Conservation (phyloP, 2,113 vertebrate genomes). For the Brachyhypopomus occidentalis region DNA sequence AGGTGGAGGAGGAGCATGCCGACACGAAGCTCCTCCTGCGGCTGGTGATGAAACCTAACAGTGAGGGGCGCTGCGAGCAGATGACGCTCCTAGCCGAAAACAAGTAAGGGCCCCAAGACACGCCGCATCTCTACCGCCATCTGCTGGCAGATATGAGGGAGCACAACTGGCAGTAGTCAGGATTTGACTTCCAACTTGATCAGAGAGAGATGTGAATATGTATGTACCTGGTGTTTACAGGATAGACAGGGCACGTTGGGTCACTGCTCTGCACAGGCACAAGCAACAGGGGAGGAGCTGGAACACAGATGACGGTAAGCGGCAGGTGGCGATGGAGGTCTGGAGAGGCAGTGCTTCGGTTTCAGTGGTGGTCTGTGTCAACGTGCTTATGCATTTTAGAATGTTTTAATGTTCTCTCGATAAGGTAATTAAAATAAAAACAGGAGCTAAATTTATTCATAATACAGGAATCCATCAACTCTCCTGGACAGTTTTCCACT, state of each 20-base stretch:
- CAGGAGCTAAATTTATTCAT: no score
- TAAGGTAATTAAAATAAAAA: no score
- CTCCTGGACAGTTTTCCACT: no score
- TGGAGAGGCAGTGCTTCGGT: no score
- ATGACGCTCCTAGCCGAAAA: constrained; percentile 80
- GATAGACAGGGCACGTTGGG: constrained; percentile 89
- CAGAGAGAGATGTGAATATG: neutral
- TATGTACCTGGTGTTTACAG: constrained; percentile 64
- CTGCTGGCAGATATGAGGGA: constrained; percentile 55
- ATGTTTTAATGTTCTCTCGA: no score
- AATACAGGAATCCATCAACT: no score
- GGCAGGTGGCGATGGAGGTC: neutral
- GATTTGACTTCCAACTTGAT: neutral
- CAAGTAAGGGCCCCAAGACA: constrained; percentile 70
- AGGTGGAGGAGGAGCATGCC: constrained; percentile 69
- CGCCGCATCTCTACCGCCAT: constrained; percentile 53
- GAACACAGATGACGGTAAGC: constrained; percentile 77
- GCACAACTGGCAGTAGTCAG: neutral
- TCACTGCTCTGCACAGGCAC: constrained; percentile 75
- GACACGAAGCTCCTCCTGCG: constrained; percentile 72
- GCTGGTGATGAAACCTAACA: constrained; percentile 84
- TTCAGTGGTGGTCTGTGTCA: no score
- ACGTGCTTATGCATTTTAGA: no score
- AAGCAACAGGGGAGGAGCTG: constrained; percentile 61
- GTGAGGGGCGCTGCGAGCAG: constrained; percentile 80